Conservation (phyloP, 2,113 vertebrate species). For the Acrocephalus kingi region DNA sequence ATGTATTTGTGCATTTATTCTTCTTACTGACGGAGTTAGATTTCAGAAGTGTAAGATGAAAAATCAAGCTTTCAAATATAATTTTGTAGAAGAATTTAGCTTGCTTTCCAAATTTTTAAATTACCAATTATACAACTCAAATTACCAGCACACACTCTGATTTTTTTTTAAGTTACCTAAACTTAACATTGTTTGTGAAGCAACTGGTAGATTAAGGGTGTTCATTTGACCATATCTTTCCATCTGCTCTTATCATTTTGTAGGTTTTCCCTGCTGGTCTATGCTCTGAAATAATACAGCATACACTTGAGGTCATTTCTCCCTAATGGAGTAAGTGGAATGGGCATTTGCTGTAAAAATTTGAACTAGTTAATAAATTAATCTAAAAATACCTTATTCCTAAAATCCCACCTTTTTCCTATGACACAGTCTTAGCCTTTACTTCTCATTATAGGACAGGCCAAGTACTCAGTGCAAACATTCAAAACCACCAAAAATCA, state of each 20-base stretch:
- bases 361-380: not conserved
- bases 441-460: not conserved
- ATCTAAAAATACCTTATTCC: not conserved
- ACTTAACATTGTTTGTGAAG: not conserved
- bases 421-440: no score
- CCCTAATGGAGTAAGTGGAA: not conserved
- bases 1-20: not conserved
- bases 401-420: not conserved
- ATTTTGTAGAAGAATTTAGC: not conserved
- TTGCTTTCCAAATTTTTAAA: not conserved
- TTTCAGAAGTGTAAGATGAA: not conserved
- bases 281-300: not conserved
- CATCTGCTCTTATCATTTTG: not conserved
- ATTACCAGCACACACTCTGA: not conserved
- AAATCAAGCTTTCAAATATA: not conserved
- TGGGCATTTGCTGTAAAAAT: not conserved
- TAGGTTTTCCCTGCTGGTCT: not conserved
- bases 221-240: not conserved
- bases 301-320: not conserved
- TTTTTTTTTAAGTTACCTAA: not conserved
- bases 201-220: not conserved
- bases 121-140: not conserved
- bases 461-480: not conserved
- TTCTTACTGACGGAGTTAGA: not conserved
- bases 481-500: not conserved